Conservation (phyloP, 1,140 invertebrate genomes). For the Platorchestia sp. region DNA sequence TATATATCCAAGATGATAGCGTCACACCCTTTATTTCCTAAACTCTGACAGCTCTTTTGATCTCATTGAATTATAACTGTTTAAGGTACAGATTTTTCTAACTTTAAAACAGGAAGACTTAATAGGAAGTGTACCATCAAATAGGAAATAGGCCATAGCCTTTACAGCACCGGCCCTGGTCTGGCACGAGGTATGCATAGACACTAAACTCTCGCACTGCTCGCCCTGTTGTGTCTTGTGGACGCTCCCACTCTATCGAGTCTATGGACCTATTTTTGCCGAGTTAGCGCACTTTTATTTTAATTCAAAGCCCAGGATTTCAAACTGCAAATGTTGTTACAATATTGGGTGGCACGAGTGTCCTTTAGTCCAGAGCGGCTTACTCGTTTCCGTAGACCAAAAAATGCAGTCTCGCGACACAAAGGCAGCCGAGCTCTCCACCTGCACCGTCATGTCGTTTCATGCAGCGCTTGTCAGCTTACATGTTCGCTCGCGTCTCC, state of each 20-base stretch:
- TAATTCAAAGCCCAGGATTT: not conserved
- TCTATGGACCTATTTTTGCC: not conserved
- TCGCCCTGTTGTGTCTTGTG: not conserved
- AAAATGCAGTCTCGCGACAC: not conserved
- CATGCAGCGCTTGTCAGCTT: not conserved
- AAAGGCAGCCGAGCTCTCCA: not conserved
- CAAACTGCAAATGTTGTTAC: not conserved
- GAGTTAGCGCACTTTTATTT: not conserved
- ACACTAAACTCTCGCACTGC: too few species aligned
- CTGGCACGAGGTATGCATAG: not conserved
- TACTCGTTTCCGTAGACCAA: not conserved
- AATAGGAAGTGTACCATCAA: not conserved
- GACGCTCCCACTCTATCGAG: not conserved
- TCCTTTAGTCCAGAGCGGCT: not conserved
- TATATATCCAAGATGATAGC: too few species aligned
- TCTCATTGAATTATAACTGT: not conserved
- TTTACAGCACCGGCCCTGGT: not conserved
- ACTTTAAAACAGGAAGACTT: not conserved
- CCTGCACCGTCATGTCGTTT: not conserved
- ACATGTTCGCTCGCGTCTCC: not conserved
- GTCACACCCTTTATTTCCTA: too few species aligned
- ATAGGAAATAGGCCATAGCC: not conserved
- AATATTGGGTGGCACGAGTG: not conserved
- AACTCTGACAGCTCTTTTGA: not conserved
- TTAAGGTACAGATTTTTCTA: not conserved